phyloP scores from a whole-genome alignment of 2,888 invertebrate species.

The Tenthredo scrophulariae region DNA sequence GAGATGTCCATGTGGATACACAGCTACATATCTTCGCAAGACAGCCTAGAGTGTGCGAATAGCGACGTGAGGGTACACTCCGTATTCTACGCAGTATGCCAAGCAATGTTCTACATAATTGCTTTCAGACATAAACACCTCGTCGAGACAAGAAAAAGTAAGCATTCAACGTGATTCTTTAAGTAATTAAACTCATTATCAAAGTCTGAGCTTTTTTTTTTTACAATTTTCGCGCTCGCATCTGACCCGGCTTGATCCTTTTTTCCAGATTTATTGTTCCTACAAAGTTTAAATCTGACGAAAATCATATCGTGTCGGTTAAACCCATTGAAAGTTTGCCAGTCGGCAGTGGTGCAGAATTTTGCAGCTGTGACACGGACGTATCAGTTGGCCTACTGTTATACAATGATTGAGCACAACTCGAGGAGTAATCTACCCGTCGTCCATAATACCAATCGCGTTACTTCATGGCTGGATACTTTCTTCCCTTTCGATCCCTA shows the following conservation, averaged over 20 bases:
- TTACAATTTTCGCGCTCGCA: background rate
- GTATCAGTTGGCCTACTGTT: conserved; percentile 95
- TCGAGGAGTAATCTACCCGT: conserved; percentile 82
- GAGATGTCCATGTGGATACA: conserved; percentile 92
- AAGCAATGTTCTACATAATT: conserved; percentile 95
- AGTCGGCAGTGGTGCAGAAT: conserved; percentile 87
- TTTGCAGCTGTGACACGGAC: conserved; percentile 90
- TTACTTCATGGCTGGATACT: conserved; percentile 80
- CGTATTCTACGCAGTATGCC: conserved; percentile 95
- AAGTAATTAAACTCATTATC: background rate
- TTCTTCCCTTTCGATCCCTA: conserved; percentile 97
- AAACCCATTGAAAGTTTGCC: conserved; percentile 93
- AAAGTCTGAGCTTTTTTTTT: background rate
- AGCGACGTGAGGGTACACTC: conserved; percentile 87
- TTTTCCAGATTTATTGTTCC: conserved; percentile 86
- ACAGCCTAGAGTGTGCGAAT: conserved; percentile 80
- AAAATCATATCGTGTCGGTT: conserved; percentile 91
- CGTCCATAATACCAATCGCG: conserved; percentile 79
- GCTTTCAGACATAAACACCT: conserved; percentile 94
- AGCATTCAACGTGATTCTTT: conserved; percentile 71
- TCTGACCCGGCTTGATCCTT: conserved; percentile 52
- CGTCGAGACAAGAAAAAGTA: conserved; percentile 88
- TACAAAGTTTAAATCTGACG: conserved; percentile 90
- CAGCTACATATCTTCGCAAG: conserved; percentile 87
- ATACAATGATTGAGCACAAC: conserved; percentile 93